A percentile compares a stretch with the other conserved stretches of the same genome.
Conservation (phyloP, 92 coral and sea anemone species). For the Blastomussa wellsi region DNA sequence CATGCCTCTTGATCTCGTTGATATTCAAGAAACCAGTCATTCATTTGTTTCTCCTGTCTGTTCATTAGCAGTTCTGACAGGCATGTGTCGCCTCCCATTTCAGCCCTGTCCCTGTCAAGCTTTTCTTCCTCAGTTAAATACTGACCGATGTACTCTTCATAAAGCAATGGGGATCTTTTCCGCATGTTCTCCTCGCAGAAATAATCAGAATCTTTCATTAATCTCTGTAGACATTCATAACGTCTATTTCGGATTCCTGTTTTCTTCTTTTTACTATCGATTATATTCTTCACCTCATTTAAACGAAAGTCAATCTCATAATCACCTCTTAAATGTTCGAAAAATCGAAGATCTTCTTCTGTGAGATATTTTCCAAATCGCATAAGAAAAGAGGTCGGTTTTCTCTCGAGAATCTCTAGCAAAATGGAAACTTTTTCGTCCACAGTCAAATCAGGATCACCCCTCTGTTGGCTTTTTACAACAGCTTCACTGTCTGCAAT, state of each 20-base stretch:
- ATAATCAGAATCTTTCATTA: conserved; percentile 66
- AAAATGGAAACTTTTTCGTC: conserved; percentile 76
- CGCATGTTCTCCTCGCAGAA: conserved; percentile 85
- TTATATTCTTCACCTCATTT: conserved; percentile 58
- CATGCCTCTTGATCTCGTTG: conserved; percentile 73
- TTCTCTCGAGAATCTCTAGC: conserved; percentile 55
- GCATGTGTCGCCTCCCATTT: conserved; percentile 62
- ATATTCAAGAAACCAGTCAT: conserved; percentile 62
- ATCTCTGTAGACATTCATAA: conserved; percentile 78
- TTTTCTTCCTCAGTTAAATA: conserved; percentile 85
- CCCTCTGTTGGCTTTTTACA: conserved; percentile 82
- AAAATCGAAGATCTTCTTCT: conserved; percentile 70
- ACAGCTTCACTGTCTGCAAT: conserved; percentile 68
- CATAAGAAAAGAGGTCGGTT: conserved; percentile 71
- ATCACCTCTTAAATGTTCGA: conserved; percentile 60
- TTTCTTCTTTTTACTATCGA: conserved; percentile 64
- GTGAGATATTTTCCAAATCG: conserved; percentile 84
- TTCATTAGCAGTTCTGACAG: conserved; percentile 74
- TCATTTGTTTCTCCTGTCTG: conserved; percentile 76
- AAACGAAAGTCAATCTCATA: conserved; percentile 77
- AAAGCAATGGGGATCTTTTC: conserved; percentile 80
- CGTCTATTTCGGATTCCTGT: conserved; percentile 83
- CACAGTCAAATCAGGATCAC: conserved; percentile 80
- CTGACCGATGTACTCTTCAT: conserved; percentile 90
- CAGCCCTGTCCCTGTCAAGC: conserved; percentile 69